Percentiles rank a stretch among this genome's conserved stretches.
Conservation (phyloP, 2,888 invertebrate species). For the Drosophila limbata region DNA sequence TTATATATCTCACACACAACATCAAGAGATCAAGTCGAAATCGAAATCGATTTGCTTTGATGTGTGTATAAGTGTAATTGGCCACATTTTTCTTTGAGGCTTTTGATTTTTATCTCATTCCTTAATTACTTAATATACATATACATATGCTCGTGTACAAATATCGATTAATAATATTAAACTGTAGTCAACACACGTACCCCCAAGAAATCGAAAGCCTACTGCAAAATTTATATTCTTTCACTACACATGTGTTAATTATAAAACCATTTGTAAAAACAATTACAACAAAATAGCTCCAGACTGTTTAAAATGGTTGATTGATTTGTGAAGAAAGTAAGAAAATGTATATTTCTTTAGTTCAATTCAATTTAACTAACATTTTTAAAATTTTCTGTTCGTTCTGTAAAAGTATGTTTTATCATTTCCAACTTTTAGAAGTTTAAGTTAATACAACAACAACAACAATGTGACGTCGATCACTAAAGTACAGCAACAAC, state of each 20-base stretch:
- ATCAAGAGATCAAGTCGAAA: slow-evolving; percentile 21
- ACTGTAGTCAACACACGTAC: slow-evolving; percentile 52
- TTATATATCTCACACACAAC: slow-evolving; percentile 9
- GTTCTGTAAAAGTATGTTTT: slow-evolving; percentile 31
- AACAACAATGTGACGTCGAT: slow-evolving; percentile 25
- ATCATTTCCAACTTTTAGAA: slow-evolving; percentile 42
- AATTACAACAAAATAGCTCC: slow-evolving; percentile 39
- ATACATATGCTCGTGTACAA: slow-evolving; percentile 30
- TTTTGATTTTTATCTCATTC: slow-evolving; percentile 15
- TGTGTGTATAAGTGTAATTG: slow-evolving; percentile 58
- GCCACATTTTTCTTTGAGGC: slow-evolving; percentile 31
- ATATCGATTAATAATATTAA: slow-evolving; percentile 19
- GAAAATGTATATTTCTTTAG: slow-evolving; percentile 28
- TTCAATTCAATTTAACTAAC: slow-evolving; percentile 35
- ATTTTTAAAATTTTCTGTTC: slow-evolving; percentile 36
- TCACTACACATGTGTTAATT: slow-evolving; percentile 12
- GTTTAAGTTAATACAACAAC: slow-evolving; percentile 31
- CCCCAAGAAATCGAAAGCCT: slow-evolving; percentile 86
- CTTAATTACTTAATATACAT: slow-evolving; percentile 7
- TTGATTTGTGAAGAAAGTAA: slow-evolving; percentile 61
- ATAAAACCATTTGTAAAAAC: slow-evolving; percentile 15
- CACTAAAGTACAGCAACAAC: slow-evolving; percentile 32
- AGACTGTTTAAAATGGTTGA: slow-evolving; percentile 55
- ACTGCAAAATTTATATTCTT: slow-evolving; percentile 39
- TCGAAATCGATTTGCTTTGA: slow-evolving; percentile 36